Evolutionary conservation across 2,888 invertebrate species (phyloP).

Genomic region (Tipula lateralis): DNA sequence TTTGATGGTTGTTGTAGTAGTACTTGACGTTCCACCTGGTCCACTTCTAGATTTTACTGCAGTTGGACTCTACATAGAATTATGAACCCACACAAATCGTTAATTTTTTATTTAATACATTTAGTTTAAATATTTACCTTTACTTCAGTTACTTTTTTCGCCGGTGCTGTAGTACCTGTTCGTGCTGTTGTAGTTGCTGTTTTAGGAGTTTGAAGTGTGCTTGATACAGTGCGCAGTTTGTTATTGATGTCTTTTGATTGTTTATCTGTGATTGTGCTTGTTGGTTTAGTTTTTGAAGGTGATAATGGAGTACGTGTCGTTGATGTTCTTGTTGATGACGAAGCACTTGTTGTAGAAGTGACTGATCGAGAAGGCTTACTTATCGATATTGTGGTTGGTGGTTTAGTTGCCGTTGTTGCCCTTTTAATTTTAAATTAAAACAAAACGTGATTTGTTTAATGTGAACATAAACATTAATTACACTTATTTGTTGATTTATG

Average conservation of each 20-base stretch:
- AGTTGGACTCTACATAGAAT: not conserved
- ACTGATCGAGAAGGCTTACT: not conserved
- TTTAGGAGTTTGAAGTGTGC: conserved; percentile 20
- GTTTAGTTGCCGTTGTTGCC: conserved; percentile 25
- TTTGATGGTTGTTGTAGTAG: conserved; percentile 25
- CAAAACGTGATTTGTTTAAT: too few relatives aligned
- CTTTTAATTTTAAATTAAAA: not conserved
- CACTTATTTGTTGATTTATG: too few relatives aligned
- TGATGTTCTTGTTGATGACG: not conserved
- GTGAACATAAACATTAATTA: too few relatives aligned
- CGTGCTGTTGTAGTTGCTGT: conserved; percentile 24
- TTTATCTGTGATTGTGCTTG: conserved; percentile 19
- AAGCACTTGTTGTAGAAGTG: not conserved
- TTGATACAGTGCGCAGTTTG: not conserved
- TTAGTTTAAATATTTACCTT: not conserved
- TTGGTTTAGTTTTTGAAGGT: conserved; percentile 28
- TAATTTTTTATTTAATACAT: too few relatives aligned
- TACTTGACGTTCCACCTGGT: not conserved
- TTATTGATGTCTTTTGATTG: conserved; percentile 26
- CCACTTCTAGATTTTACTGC: conserved; percentile 5
- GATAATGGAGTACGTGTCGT: not conserved
- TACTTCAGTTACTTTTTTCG: not conserved
- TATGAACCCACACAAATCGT: not conserved
- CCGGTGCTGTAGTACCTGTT: not conserved
- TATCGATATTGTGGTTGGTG: not conserved